Evolutionary conservation across 2,888 invertebrate species (phyloP).

Genomic region (Chloromyia formosa): DNA sequence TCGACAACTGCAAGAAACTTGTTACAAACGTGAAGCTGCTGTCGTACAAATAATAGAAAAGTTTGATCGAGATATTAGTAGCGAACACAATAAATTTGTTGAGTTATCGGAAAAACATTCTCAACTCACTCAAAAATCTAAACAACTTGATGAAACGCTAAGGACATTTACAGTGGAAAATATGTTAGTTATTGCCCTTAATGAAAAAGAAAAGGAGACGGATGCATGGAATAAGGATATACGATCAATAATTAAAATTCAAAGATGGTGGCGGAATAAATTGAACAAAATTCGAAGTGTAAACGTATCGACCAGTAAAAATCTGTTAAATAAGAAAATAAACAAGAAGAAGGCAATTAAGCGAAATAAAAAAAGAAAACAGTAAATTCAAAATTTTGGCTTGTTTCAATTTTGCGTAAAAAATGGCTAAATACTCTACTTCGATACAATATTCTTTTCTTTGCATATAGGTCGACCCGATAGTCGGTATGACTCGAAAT

Average conservation of each 20-base stretch:
- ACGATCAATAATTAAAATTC: not conserved
- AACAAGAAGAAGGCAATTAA: no score
- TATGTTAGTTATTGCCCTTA: not conserved
- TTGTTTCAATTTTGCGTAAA: no score
- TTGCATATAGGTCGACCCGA: no score
- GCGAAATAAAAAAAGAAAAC: no score
- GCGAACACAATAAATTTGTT: not conserved
- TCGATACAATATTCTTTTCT: no score
- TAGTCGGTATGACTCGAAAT: no score
- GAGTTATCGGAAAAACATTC: not conserved
- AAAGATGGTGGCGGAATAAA: slow-evolving; percentile 25
- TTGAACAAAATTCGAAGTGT: not conserved
- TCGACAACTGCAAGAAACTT: not conserved
- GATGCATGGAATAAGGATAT: not conserved
- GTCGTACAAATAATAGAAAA: slow-evolving; percentile 9
- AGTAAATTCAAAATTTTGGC: no score
- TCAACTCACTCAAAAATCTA: not conserved
- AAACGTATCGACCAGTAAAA: no score
- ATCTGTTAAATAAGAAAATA: no score
- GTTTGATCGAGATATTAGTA: slow-evolving; percentile 25
- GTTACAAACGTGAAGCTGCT: slow-evolving; percentile 25
- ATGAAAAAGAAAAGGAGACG: not conserved
- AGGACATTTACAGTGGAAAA: not conserved
- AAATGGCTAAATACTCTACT: no score
- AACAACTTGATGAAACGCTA: not conserved